These are phyloP conservation scores for Astreopora myriophthalma DNA, from an alignment of 64 coral and sea anemone species.

Conservation along the genomic window DNA sequence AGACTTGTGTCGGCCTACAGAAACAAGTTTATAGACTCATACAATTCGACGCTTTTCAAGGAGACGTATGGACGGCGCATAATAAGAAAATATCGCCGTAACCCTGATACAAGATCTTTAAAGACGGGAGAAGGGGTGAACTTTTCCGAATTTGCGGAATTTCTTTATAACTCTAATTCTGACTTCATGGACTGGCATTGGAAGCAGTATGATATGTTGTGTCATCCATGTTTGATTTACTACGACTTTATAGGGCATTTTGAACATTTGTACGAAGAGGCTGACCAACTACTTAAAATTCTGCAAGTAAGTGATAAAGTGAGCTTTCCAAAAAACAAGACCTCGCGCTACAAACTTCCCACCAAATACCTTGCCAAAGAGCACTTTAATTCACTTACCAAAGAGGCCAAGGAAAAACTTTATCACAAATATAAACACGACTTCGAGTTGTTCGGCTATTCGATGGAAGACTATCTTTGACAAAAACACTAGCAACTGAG, in stretches of 20 bases:
- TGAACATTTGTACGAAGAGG: constrained; percentile 81
- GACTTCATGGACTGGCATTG: constrained; percentile 90
- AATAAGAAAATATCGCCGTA: constrained; percentile 80
- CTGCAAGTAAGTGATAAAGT: constrained; percentile 68
- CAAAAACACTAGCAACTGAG: background rate
- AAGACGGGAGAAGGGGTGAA: constrained; percentile 85
- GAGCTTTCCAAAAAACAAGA: constrained; percentile 83
- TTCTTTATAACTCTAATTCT: constrained; percentile 63
- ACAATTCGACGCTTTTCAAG: constrained; percentile 94
- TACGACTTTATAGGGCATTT: constrained; percentile 97
- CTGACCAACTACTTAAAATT: constrained; percentile 58
- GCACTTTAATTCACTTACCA: constrained; percentile 72
- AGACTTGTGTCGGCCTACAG: constrained; percentile 90
- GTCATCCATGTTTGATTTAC: constrained; percentile 89
- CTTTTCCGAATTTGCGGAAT: constrained; percentile 93
- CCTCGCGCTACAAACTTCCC: constrained; percentile 68
- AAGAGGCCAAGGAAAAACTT: constrained; percentile 65
- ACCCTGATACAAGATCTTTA: constrained; percentile 52
- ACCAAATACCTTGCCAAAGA: constrained; percentile 69
- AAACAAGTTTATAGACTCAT: constrained; percentile 98
- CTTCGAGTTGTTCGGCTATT: constrained; percentile 96
- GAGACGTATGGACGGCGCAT: constrained; percentile 84
- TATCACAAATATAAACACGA: constrained; percentile 85
- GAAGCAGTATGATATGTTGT: constrained; percentile 81
- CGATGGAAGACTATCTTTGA: constrained; percentile 66